Evolutionary conservation across 2,797 vertebrate genomes (phyloP), one percentile per base, ranked within the genome.

Genomic region (Menidia menidia): DNA sequence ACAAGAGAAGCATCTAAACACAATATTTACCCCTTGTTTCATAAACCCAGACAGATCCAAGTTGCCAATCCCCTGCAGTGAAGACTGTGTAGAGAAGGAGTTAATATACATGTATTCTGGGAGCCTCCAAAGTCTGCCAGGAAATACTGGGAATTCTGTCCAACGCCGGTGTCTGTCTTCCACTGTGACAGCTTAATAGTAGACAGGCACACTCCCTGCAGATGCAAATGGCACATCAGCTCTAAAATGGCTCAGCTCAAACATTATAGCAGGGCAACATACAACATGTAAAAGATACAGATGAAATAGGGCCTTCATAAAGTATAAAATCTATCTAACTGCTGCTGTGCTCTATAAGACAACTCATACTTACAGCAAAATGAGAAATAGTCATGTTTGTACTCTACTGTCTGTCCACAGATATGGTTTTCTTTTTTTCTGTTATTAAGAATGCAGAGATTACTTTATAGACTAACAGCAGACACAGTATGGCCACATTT

Each of bases 151-250:
- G 78, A 87, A 77, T 75, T 82, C 43, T 64, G 56, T 78, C 65
- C 65, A 72, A 69, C 58, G 74, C 50, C 44, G 57, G 16, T 0
- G 58, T 80, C 68, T 80, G 68, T 75, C 81, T 86, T 77, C 68
- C 45, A 58, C 68, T 76, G 56, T 71, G 75, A 86, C 73, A 81
- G 60, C 80, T 86, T 71, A 79, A 83, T 77, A 67, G 64, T 81
- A 77, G 84, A 80, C 56, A 68, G 18, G 68, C 33, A 60, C 62
- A 60, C 59, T 60, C 47, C 8, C 19, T 62, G 62, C 60, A 2
- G 10, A 48, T 81, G 45, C 18, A 76, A 62, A 48, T 57, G 55
- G 35, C 39, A 32, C 41, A 43, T 41, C 39, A 63, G 56, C 72
- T 73, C 61, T 35, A 50, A 71, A 4, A 44, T 18, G 44, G 16